Conservation (phyloP, 37 sponge, comb jelly and placozoan species). For the Axinella damicornis region DNA sequence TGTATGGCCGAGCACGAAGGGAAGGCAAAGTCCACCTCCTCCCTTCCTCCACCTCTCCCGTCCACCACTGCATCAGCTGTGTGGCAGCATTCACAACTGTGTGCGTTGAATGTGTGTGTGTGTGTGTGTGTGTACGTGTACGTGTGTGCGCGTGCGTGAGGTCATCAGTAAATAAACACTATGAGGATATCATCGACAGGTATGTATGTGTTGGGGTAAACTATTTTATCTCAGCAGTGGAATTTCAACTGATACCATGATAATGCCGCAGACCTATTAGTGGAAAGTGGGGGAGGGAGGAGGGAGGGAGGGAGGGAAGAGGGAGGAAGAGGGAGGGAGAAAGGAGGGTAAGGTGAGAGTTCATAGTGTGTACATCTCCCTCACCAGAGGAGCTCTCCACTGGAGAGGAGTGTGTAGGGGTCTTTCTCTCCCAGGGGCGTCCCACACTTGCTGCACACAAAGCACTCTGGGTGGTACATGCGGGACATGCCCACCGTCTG, state of each 20-base stretch:
- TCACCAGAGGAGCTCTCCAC: constrained; percentile 34
- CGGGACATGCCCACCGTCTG: constrained; percentile 71
- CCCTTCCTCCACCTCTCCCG: not conserved
- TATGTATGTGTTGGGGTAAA: no score
- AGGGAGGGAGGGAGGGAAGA: not conserved
- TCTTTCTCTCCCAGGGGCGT: constrained; percentile 76
- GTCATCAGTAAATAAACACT: no score
- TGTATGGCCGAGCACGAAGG: constrained; percentile 13
- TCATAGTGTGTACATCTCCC: not conserved
- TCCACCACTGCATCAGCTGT: not conserved
- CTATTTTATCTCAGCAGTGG: no score
- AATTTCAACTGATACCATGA: no score
- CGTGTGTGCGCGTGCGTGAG: not conserved
- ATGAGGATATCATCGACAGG: no score
- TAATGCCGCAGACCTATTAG: no score
- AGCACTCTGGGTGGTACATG: constrained; percentile 87
- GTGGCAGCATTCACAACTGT: constrained; percentile 41
- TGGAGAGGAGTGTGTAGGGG: constrained; percentile 62
- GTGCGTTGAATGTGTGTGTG: not conserved
- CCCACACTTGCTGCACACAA: constrained; percentile 66
- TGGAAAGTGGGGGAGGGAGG: no score
- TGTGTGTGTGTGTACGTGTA: not conserved
- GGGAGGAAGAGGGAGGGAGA: not conserved
- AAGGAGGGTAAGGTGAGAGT: not conserved
- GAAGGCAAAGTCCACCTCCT: not conserved